Evolutionary conservation across 2,888 invertebrate genomes (phyloP), one percentile per base, ranked within the genome.

Genomic region (Eupithecia centaureata): DNA sequence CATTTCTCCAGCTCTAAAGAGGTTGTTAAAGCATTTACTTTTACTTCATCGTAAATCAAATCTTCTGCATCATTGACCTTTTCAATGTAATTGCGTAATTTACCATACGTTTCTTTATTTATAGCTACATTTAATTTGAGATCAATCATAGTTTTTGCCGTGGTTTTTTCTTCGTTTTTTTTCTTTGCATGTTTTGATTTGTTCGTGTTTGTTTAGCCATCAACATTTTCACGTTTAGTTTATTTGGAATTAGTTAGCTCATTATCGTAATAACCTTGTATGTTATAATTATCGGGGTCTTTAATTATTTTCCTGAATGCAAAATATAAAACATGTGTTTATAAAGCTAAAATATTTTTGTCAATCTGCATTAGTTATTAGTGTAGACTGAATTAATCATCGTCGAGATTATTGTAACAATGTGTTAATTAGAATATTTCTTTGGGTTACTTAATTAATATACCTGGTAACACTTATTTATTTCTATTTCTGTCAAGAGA

Each of bases 101-200:
- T 35, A 62, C 66, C 28, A 47, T 47, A 61, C 13, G 52, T 30
- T 67, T 57, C 60, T 47, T 63, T 65, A 59, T 63, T 18, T 22
- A 33, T 30, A 47, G 22, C 38, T 58, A 62, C 12, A 52, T 54
- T 58, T 61, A 33, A 35, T 64, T 71, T 67, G 67, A 70, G 62
- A 73, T 74, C 74, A 73, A 73, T 74, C 74, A 74, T 66, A 47
- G 51, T 68, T 73, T 72, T 72, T 67, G 27, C 30, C 52, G 15
- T 4, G 42, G 65, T 72, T 71, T 73, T 63, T 70, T 30, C 63
- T 57, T 68, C 58, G 15, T 63, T 27, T 35, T 73, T 72, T 70
- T 72, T 70, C 56, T 63, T 61, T 59, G 72, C 66, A 65, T 72
- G 70, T 73, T 73, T 72, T 67, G 69, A 73, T 71, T 73, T 67